Evolutionary conservation across 2,888 invertebrate species (phyloP).

Genomic region (Drosophila meridionalis): DNA sequence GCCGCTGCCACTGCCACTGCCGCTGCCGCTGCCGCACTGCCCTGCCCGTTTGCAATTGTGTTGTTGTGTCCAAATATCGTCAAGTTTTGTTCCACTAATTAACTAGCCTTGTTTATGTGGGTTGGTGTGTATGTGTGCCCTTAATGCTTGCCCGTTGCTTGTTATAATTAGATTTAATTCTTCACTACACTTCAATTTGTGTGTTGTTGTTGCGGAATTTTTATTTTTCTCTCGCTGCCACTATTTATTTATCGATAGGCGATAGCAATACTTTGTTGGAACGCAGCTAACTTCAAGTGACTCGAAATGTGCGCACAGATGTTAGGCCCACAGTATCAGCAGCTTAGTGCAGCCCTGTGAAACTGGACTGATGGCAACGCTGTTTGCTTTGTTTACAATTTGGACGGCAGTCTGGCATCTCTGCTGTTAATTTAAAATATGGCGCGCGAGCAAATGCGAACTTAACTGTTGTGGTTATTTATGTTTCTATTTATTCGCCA

Average conservation of each 20-base stretch:
- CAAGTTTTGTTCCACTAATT: slow-evolving; percentile 62
- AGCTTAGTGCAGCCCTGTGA: slow-evolving; percentile 31
- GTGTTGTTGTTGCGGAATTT: slow-evolving; percentile 68
- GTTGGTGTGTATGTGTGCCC: slow-evolving; percentile 22
- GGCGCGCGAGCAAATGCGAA: slow-evolving; percentile 18
- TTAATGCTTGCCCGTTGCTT: slow-evolving; percentile 54
- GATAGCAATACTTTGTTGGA: slow-evolving; percentile 19
- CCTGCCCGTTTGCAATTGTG: slow-evolving; percentile 48
- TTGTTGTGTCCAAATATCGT: slow-evolving; percentile 59
- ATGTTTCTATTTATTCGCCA: background rate
- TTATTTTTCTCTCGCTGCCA: slow-evolving; percentile 59
- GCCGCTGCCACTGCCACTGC: slow-evolving; percentile 30
- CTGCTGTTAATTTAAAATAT: background rate
- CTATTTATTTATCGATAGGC: slow-evolving; percentile 51
- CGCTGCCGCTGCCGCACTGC: slow-evolving; percentile 33
- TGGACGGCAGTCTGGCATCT: slow-evolving; percentile 26
- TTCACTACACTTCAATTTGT: slow-evolving; percentile 66
- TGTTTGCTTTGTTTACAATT: slow-evolving; percentile 22
- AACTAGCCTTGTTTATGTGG: slow-evolving; percentile 35
- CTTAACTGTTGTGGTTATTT: background rate
- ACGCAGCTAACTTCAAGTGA: slow-evolving; percentile 59
- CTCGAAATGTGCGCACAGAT: slow-evolving; percentile 35
- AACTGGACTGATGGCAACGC: slow-evolving; percentile 17
- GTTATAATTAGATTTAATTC: slow-evolving; percentile 76
- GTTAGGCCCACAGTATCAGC: slow-evolving; percentile 9